Evolutionary conservation across 1,140 invertebrate species (phyloP).

Genomic region (Eufriesea mexicana): DNA sequence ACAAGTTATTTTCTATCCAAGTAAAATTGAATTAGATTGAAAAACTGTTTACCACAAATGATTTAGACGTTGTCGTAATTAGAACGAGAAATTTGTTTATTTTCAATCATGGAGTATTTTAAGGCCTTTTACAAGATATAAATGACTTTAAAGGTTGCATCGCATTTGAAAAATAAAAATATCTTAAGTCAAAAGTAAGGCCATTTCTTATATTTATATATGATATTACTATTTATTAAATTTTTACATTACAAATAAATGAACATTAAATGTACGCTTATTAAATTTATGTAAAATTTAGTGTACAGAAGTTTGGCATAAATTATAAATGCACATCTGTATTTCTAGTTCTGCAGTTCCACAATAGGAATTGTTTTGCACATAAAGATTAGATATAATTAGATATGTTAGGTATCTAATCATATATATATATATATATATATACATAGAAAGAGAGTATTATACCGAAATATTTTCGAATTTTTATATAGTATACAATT

Average conservation of each 20-base stretch:
- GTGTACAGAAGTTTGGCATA: slow-evolving; percentile 10
- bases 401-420: background rate
- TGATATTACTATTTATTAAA: slow-evolving; percentile 44
- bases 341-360: background rate
- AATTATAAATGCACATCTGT: slow-evolving; percentile 13
- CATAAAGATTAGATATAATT: background rate
- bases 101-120: slow-evolving; percentile 2
- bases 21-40: too few species aligned
- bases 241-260: slow-evolving; percentile 36
- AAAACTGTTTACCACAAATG: too few species aligned
- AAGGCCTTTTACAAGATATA: background rate
- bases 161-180: slow-evolving; percentile 17
- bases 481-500: background rate
- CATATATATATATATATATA: background rate
- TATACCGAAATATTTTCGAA: background rate
- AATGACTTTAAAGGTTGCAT: background rate
- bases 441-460: background rate
- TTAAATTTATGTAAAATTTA: slow-evolving; percentile 30
- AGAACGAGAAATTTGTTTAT: slow-evolving; percentile 31
- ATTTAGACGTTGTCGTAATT: background rate
- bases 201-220: slow-evolving; percentile 9
- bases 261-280: slow-evolving; percentile 20
- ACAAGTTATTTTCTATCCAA: too few species aligned
- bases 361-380: background rate
- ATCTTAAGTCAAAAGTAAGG: slow-evolving; percentile 15